Percentiles rank a stretch among this genome's conserved stretches.
Evolutionary conservation across 1,140 invertebrate genomes (phyloP).

Genomic region (Ceratoteleas bidentatus): DNA sequence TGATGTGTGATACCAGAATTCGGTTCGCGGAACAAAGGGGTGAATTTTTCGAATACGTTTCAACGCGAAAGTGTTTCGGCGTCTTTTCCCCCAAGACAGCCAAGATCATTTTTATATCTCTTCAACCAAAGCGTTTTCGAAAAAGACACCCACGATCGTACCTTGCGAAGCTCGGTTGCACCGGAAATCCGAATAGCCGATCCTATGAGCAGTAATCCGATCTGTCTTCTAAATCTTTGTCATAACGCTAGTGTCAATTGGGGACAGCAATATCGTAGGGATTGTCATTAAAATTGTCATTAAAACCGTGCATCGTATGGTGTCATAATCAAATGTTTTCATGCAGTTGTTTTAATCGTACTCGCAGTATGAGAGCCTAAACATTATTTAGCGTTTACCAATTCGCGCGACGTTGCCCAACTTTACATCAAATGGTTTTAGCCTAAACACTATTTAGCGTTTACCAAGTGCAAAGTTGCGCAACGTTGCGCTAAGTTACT

Average conservation of each 20-base stretch:
- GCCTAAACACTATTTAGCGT: background rate
- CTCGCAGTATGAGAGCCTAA: slow-evolving; percentile 48
- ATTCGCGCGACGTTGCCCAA: slow-evolving; percentile 13
- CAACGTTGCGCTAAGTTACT: slow-evolving; percentile 38
- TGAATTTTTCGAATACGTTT: no score
- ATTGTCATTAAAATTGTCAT: slow-evolving; percentile 42
- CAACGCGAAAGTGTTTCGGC: no score
- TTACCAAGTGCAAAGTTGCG: background rate
- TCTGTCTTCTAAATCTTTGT: slow-evolving; percentile 47
- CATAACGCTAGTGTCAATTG: slow-evolving; percentile 57
- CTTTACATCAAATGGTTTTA: no score
- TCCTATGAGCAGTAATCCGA: slow-evolving; percentile 23
- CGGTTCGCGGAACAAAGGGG: no score
- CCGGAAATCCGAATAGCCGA: slow-evolving; percentile 30
- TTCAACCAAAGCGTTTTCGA: no score
- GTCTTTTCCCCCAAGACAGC: no score
- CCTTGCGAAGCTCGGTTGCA: no score
- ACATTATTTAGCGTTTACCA: slow-evolving; percentile 47
- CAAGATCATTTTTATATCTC: no score
- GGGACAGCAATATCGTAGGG: slow-evolving; percentile 53
- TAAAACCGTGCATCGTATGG: slow-evolving; percentile 40
- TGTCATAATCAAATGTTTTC: slow-evolving; percentile 41
- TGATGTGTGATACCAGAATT: no score
- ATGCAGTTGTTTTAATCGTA: slow-evolving; percentile 30
- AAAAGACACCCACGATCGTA: no score